Conservation (phyloP, 2,888 invertebrate species). For the Tanaodytes sp. region DNA sequence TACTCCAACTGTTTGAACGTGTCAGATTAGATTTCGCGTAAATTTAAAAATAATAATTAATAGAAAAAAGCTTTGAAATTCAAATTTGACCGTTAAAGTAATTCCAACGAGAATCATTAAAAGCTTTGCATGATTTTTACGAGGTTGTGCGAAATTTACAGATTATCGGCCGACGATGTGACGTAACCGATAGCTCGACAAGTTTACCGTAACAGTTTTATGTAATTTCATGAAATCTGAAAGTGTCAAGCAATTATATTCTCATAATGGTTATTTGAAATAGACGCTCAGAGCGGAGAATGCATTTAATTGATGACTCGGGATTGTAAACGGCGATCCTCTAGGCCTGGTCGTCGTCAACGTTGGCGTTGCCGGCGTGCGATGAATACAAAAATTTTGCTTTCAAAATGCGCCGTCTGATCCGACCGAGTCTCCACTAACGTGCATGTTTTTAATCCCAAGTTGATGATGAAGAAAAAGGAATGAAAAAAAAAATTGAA, state of each 20-base stretch:
- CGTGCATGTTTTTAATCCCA: too few relatives aligned
- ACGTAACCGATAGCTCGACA: constrained; percentile 35
- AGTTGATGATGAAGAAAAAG: too few relatives aligned
- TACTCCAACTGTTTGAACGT: too few relatives aligned
- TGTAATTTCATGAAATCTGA: constrained; percentile 46
- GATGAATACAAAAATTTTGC: not conserved
- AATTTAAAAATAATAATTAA: too few relatives aligned
- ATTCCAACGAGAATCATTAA: too few relatives aligned
- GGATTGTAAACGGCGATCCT: constrained; percentile 9
- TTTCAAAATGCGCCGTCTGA: too few relatives aligned
- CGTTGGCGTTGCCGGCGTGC: constrained; percentile 1
- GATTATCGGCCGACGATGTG: constrained; percentile 3
- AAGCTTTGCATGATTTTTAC: too few relatives aligned
- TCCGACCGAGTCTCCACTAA: too few relatives aligned
- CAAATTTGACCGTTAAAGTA: too few relatives aligned
- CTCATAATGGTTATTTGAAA: constrained; percentile 34
- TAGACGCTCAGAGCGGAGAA: constrained; percentile 32
- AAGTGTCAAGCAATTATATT: constrained; percentile 45
- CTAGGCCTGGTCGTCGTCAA: constrained; percentile 8
- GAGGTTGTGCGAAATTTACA: too few relatives aligned
- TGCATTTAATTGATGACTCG: constrained; percentile 28
- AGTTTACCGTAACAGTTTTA: constrained; percentile 50
- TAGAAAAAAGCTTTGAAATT: too few relatives aligned
- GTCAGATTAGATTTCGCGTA: too few relatives aligned
- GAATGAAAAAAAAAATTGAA: constrained; percentile 1